Percentiles rank a stretch among this genome's conserved stretches.
Evolutionary conservation across 2,888 invertebrate species (phyloP).

Genomic region (Thysanoteuthis rhombus): DNA sequence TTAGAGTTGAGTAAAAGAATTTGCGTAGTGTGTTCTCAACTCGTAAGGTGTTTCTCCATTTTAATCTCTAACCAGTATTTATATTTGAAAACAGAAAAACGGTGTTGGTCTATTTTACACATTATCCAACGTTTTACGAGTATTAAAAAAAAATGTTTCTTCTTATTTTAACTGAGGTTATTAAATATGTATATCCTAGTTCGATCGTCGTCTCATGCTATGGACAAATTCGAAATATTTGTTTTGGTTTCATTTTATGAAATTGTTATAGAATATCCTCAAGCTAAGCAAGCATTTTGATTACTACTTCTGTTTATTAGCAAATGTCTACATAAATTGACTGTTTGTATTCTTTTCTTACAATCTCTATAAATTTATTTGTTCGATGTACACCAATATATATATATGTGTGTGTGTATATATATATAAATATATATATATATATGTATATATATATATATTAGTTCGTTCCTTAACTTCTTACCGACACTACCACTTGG

Average conservation of each 20-base stretch:
- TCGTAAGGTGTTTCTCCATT: not conserved
- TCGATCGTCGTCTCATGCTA: not conserved
- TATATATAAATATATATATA: not conserved
- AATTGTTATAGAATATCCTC: not conserved
- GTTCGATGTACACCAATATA: not conserved
- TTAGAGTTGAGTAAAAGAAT: not conserved
- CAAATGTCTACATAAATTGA: not conserved
- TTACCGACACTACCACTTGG: not conserved
- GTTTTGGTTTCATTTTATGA: not conserved
- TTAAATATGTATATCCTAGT: not conserved
- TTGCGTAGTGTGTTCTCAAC: not conserved
- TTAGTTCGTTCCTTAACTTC: not conserved
- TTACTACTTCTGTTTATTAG: not conserved
- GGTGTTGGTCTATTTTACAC: not conserved
- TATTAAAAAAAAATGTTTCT: not conserved
- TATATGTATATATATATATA: not conserved
- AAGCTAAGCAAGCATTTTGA: too few relatives aligned
- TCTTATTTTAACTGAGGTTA: not conserved
- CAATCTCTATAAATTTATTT: not conserved
- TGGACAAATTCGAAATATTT: not conserved
- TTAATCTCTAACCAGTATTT: not conserved
- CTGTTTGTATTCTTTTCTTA: not conserved
- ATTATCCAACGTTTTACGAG: not conserved
- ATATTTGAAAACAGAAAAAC: not conserved
- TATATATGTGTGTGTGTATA: not conserved